Conservation (phyloP, 2,113 vertebrate species). For the Chitala chitala region DNA sequence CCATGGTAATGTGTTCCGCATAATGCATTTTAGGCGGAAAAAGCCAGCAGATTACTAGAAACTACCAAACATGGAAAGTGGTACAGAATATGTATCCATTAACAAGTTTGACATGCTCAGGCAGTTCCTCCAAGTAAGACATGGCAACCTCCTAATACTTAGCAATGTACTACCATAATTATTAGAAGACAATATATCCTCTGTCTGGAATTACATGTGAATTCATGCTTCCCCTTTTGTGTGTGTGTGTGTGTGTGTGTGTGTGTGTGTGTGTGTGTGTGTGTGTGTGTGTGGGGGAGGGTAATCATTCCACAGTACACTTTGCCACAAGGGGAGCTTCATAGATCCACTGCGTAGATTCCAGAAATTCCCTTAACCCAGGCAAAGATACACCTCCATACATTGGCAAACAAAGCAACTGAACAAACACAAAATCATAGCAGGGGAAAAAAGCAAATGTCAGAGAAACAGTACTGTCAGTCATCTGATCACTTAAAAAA, state of each 20-base stretch:
- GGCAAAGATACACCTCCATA: background rate
- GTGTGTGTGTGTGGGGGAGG: background rate
- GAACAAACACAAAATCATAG: too few species aligned
- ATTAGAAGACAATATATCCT: too few species aligned
- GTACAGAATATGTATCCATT: background rate
- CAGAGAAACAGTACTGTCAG: too few species aligned
- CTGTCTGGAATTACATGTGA: background rate
- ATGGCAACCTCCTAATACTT: too few species aligned
- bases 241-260: too few species aligned
- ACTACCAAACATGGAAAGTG: background rate
- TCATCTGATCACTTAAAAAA: too few species aligned
- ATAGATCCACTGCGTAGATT: background rate
- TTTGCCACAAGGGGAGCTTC: background rate
- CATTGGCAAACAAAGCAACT: background rate
- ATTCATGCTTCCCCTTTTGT: conserved; percentile 2
- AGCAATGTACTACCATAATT: too few species aligned
- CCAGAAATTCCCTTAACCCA: background rate
- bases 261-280: background rate
- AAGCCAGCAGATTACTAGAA: background rate
- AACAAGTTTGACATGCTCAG: background rate
- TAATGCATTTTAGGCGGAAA: background rate
- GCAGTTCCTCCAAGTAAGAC: background rate
- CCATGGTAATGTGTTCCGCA: background rate
- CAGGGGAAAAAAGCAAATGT: too few species aligned
- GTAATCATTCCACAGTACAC: background rate